These are phyloP conservation scores for Myopa tessellatipennis DNA, from an alignment of 2,888 invertebrate species.

Conservation along the genomic window DNA sequence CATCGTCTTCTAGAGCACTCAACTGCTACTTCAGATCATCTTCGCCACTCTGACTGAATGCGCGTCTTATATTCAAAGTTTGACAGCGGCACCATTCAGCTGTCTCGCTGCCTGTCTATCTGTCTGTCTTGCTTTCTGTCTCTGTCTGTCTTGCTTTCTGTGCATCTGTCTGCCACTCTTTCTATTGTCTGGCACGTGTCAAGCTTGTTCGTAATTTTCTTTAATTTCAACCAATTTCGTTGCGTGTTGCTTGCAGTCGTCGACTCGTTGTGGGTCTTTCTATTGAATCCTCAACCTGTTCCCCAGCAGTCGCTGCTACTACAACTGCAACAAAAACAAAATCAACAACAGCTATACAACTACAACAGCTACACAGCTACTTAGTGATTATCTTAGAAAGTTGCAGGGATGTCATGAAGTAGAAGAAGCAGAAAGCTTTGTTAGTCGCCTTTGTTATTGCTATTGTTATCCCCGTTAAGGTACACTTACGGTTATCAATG, in stretches of 20 bases:
- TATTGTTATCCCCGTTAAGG: background rate
- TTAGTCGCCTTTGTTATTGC: conserved; percentile 14
- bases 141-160: conserved; percentile 1
- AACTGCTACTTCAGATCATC: background rate
- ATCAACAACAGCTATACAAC: too few relatives aligned
- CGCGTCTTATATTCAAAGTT: background rate
- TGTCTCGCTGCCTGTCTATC: background rate
- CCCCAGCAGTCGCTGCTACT: background rate
- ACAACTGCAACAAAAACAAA: background rate
- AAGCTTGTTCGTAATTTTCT: conserved; percentile 14
- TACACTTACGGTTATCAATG: background rate
- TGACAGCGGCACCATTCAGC: background rate
- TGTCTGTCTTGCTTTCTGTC: background rate
- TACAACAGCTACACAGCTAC: too few relatives aligned
- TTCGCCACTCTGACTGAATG: background rate
- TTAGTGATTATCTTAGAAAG: conserved; percentile 23
- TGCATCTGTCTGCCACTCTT: background rate
- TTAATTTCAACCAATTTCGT: conserved; percentile 14
- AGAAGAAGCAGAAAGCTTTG: background rate
- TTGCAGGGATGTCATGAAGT: conserved; percentile 18
- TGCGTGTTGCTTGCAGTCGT: conserved; percentile 1
- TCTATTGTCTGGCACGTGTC: conserved; percentile 21
- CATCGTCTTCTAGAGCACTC: background rate
- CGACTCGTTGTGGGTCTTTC: background rate
- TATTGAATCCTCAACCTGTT: conserved; percentile 15